Evolutionary conservation across 1,140 invertebrate species (phyloP).

Genomic region (Rhagoletis zephyria): DNA sequence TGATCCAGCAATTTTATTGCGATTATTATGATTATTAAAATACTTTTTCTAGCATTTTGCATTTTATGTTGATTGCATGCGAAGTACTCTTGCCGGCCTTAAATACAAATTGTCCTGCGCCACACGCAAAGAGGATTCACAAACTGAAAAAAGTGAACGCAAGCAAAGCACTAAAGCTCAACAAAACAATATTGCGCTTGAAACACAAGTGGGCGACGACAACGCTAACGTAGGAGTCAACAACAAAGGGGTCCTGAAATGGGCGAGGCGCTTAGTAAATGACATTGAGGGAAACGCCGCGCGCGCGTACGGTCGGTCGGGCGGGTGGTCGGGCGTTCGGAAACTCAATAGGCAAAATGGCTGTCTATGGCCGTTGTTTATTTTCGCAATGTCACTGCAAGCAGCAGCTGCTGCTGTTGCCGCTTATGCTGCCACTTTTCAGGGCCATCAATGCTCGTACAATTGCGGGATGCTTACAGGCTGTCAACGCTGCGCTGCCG

Average conservation of each 20-base stretch:
- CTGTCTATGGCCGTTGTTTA: background rate
- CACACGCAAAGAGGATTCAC: background rate
- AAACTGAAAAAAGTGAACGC: background rate
- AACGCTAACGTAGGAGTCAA: background rate
- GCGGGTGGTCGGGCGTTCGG: background rate
- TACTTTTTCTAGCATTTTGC: slow-evolving; percentile 14
- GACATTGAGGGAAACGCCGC: background rate
- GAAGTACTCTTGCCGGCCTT: background rate
- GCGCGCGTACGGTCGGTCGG: background rate
- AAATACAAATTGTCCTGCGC: background rate
- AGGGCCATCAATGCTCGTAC: too few relatives aligned
- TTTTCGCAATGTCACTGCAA: background rate
- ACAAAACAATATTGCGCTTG: background rate
- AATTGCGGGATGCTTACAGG: background rate
- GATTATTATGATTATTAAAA: slow-evolving; percentile 34
- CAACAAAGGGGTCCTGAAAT: background rate
- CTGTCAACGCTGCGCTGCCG: background rate
- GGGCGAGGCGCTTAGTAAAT: background rate
- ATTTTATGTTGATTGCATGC: background rate
- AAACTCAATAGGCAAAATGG: background rate
- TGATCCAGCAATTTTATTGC: background rate
- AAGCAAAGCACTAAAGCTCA: background rate
- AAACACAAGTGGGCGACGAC: slow-evolving; percentile 15
- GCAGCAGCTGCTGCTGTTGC: background rate
- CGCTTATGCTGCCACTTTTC: too few relatives aligned